Percentiles rank a stretch among this genome's conserved stretches.
phyloP scores from a whole-genome alignment of 2,113 vertebrate genomes.

The Aix galericulata region DNA sequence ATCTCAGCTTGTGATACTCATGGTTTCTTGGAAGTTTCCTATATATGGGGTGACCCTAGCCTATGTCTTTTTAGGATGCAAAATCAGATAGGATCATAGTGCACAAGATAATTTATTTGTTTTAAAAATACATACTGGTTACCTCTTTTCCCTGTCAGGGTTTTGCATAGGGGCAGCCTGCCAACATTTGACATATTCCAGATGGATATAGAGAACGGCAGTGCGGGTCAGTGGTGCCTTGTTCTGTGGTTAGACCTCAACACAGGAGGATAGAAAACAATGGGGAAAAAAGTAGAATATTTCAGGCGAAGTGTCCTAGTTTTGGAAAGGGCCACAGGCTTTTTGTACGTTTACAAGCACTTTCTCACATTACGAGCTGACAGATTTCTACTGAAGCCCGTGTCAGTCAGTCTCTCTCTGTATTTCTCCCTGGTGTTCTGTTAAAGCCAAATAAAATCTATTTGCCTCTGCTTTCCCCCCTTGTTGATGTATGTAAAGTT shows the following conservation, averaged over 20 bases:
- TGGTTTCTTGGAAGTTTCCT: neutral
- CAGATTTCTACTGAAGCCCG: constrained; percentile 12
- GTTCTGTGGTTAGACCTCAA: constrained; percentile 58
- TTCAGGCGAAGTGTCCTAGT: constrained; percentile 25
- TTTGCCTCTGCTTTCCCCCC: constrained; percentile 47
- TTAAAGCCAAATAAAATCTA: constrained; percentile 61
- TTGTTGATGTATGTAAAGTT: constrained; percentile 45
- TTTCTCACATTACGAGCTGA: constrained; percentile 60
- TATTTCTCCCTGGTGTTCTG: constrained; percentile 40
- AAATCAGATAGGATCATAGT: neutral
- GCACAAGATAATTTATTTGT: neutral
- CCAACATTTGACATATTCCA: constrained; percentile 48
- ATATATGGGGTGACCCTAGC: neutral
- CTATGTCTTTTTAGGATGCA: neutral
- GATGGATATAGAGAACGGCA: neutral
- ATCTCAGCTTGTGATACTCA: neutral
- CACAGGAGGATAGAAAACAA: constrained; percentile 48
- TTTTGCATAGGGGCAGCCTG: constrained; percentile 17
- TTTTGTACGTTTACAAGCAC: constrained; percentile 58
- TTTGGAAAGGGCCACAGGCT: neutral
- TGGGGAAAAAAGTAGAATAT: neutral
- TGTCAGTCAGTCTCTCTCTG: constrained; percentile 25
- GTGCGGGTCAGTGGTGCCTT: constrained; percentile 19
- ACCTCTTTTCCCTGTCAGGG: neutral
- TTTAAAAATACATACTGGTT: neutral